Evolutionary conservation across 2,113 vertebrate species (phyloP).

Genomic region (Neotragus pygmaeus): DNA sequence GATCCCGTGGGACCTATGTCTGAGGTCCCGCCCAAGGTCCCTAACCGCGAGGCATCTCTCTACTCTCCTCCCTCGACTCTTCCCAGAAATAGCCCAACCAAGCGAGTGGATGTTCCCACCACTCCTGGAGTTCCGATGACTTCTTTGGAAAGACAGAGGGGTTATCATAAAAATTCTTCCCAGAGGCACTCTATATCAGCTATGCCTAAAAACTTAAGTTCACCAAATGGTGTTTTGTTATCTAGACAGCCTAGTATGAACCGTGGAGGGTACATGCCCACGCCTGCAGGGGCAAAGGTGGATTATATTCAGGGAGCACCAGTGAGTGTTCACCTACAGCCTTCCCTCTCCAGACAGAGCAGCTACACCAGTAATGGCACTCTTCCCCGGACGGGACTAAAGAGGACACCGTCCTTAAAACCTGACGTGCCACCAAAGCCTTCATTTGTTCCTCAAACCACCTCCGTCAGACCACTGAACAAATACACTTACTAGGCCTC

Average conservation of each 20-base stretch:
- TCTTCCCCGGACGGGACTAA: conserved; percentile 94
- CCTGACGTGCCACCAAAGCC: conserved; percentile 98
- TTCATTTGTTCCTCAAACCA: conserved; percentile 92
- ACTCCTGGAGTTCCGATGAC: conserved; percentile 92
- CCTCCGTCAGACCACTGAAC: conserved; percentile 94
- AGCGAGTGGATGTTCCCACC: conserved; percentile 94
- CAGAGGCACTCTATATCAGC: conserved; percentile 97
- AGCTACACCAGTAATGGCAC: conserved; percentile 95
- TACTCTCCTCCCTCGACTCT: conserved; percentile 97
- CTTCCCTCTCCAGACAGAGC: conserved; percentile 93
- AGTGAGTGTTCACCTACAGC: conserved; percentile 89
- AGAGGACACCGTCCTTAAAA: conserved; percentile 96
- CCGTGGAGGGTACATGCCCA: conserved; percentile 91
- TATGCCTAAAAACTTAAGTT: conserved; percentile 92
- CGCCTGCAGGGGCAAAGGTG: conserved; percentile 91
- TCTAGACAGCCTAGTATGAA: conserved; percentile 96
- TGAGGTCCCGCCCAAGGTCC: conserved; percentile 95
- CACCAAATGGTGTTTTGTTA: conserved; percentile 92
- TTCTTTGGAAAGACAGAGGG: conserved; percentile 94
- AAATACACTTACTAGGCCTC: conserved; percentile 95
- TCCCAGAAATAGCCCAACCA: conserved; percentile 96
- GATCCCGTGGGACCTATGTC: conserved; percentile 93
- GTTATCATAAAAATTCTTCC: conserved; percentile 94
- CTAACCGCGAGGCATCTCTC: conserved; percentile 94
- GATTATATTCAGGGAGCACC: conserved; percentile 93